These are phyloP conservation scores for Oceanites oceanicus DNA, from an alignment of 2,113 vertebrate genomes.

Conservation along the genomic window DNA sequence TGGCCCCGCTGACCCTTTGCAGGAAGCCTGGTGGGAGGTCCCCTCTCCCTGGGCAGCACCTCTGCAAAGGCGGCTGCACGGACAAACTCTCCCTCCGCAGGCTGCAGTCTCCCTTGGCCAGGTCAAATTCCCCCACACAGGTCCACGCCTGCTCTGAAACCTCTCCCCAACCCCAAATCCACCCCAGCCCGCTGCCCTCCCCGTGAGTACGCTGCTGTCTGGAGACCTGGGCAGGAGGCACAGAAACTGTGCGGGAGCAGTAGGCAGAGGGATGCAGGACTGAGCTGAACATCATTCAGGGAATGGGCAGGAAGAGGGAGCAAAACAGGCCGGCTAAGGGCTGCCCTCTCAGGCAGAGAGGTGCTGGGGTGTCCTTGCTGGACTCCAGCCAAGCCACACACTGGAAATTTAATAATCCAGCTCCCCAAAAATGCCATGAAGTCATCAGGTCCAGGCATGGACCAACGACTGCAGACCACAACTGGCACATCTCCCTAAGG, in stretches of 20 bases:
- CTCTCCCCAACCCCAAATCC: neutral
- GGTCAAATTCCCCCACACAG: neutral
- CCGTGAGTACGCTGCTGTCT: rapidly evolving
- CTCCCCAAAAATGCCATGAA: neutral
- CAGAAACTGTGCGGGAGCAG: rapidly evolving
- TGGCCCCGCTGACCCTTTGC: neutral
- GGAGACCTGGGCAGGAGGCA: neutral
- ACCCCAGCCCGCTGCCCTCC: neutral
- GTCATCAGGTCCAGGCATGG: neutral
- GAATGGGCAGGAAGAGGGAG: neutral
- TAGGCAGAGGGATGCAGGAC: neutral
- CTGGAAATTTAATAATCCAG: neutral
- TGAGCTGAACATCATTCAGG: neutral
- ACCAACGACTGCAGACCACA: rapidly evolving
- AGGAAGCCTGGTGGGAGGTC: neutral
- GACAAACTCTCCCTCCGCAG: neutral
- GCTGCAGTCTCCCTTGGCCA: neutral
- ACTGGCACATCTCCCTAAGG: neutral
- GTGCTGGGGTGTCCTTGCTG: neutral
- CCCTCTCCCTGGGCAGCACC: neutral
- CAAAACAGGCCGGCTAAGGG: rapidly evolving
- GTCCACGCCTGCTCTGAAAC: neutral
- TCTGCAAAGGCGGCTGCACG: rapidly evolving
- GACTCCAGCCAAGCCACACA: neutral
- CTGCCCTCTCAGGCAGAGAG: neutral